Percentiles rank a stretch among this genome's conserved stretches.
phyloP scores from a whole-genome alignment of 2,888 invertebrate genomes.

The Eupithecia vulgata region DNA sequence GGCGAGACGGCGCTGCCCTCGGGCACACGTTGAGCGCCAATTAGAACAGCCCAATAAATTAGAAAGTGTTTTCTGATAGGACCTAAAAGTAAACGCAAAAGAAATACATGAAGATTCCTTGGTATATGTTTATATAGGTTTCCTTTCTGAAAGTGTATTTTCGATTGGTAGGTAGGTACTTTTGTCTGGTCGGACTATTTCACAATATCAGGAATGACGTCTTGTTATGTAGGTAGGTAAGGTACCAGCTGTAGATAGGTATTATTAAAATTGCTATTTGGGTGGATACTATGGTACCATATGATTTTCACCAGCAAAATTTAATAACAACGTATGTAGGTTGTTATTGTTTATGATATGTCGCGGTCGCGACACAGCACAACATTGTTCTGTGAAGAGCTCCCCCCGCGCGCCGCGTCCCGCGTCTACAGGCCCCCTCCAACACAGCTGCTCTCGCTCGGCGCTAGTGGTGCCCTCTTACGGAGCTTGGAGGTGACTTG shows the following conservation, averaged over 20 bases:
- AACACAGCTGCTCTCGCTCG: neutral
- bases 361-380: neutral
- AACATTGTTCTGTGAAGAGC: neutral
- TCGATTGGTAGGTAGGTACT: neutral
- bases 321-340: neutral
- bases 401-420: neutral
- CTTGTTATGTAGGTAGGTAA: neutral
- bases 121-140: neutral
- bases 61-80: neutral
- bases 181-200: neutral
- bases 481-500: neutral
- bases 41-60: neutral
- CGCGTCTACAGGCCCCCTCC: neutral
- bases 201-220: neutral
- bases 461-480: neutral
- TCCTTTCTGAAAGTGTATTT: neutral
- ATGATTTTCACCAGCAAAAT: no score
- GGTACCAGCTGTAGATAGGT: no score
- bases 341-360: neutral
- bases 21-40: constrained; percentile 4
- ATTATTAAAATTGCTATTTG: neutral
- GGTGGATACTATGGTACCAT: no score
- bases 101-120: neutral
- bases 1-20: neutral
- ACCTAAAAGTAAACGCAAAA: neutral